Percentiles rank a stretch among this genome's conserved stretches.
Conservation (phyloP, 2,797 vertebrate genomes). For the Rhynchotus rufescens region DNA sequence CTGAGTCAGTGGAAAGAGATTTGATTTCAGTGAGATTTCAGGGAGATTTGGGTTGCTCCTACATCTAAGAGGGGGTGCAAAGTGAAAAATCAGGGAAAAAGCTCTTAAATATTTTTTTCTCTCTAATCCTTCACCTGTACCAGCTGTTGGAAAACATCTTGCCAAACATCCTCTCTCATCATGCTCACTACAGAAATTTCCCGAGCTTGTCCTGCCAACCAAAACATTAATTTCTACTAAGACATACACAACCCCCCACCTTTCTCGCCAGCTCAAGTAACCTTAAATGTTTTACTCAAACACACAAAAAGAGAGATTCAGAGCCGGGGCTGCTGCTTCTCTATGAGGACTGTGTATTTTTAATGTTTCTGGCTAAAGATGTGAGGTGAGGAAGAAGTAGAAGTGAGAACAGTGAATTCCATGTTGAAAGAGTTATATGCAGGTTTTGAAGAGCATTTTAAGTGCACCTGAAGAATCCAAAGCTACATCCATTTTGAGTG, state of each 20-base stretch:
- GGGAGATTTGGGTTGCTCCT: neutral
- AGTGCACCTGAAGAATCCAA: constrained; percentile 38
- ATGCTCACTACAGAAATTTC: constrained; percentile 64
- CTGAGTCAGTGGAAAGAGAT: neutral
- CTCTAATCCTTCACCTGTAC: constrained; percentile 47
- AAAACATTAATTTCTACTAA: constrained; percentile 68
- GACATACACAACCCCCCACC: constrained; percentile 54
- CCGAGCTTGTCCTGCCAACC: constrained; percentile 53
- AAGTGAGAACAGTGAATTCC: constrained; percentile 65
- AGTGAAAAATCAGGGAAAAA: neutral
- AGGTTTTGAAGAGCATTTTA: constrained; percentile 46
- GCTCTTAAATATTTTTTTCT: constrained; percentile 9
- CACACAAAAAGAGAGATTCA: constrained; percentile 58
- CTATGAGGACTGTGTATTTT: constrained; percentile 51
- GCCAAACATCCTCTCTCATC: constrained; percentile 64
- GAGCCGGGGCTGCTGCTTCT: constrained; percentile 41
- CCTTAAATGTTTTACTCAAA: constrained; percentile 62
- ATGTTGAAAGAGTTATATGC: constrained; percentile 50
- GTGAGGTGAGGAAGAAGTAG: constrained; percentile 48
- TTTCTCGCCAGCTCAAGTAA: constrained; percentile 65
- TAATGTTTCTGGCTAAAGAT: constrained; percentile 62
- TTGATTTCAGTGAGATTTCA: constrained; percentile 32
- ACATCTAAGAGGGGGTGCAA: neutral
- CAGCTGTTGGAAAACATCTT: constrained; percentile 49
- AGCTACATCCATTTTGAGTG: neutral